Evolutionary conservation across 2,888 invertebrate genomes (phyloP).

Genomic region (Drosophila histrio): DNA sequence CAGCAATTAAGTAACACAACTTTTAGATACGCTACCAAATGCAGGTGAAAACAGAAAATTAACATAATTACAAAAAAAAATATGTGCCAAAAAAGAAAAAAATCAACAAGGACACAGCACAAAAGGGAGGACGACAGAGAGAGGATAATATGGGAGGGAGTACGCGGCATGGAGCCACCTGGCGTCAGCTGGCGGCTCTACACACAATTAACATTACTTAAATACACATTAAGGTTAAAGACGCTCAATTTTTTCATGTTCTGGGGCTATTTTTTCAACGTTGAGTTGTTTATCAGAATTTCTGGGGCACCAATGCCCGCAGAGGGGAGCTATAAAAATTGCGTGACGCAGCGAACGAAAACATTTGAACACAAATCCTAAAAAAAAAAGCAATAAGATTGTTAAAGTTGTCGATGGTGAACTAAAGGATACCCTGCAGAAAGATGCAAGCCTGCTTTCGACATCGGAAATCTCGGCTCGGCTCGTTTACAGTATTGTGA

Average conservation of each 20-base stretch:
- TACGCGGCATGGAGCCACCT: conserved; percentile 33
- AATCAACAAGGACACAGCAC: conserved; percentile 12
- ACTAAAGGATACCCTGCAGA: background rate
- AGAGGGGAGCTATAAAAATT: conserved; percentile 59
- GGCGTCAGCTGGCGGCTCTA: conserved; percentile 58
- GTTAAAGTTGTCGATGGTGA: background rate
- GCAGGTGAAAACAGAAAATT: conserved; percentile 32
- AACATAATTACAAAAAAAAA: conserved; percentile 52
- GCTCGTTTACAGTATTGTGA: too few relatives aligned
- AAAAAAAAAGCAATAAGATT: background rate
- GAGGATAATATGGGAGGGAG: background rate
- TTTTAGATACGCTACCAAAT: conserved; percentile 58
- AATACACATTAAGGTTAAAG: conserved; percentile 81
- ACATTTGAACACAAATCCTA: conserved; percentile 48
- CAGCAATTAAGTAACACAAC: conserved; percentile 52
- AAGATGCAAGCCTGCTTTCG: too few relatives aligned
- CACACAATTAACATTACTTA: conserved; percentile 81
- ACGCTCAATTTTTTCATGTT: conserved; percentile 75
- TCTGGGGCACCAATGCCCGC: conserved; percentile 10
- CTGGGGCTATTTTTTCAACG: conserved; percentile 67
- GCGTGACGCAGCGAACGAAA: conserved; percentile 77
- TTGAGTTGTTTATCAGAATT: conserved; percentile 64
- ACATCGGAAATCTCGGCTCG: too few relatives aligned
- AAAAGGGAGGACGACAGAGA: background rate
- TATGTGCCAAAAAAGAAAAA: conserved; percentile 52